A percentile compares a stretch with the other conserved stretches of the same genome.
These are phyloP conservation scores for Ceratotherium simum DNA, from an alignment of 2,113 vertebrate species.

Conservation along the genomic window DNA sequence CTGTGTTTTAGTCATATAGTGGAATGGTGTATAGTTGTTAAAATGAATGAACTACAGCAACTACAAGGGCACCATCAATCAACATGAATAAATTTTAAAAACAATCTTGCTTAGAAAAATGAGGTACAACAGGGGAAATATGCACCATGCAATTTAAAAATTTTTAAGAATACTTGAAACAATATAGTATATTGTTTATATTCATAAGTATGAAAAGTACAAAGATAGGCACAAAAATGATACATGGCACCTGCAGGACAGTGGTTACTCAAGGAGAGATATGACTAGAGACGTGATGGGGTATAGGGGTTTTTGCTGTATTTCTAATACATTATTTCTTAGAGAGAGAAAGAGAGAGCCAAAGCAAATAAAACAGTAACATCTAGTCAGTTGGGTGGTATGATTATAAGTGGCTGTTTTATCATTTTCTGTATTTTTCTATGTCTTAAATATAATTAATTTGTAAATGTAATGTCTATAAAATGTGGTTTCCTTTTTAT, in stretches of 20 bases:
- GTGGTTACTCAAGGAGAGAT: neutral
- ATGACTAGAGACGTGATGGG: neutral
- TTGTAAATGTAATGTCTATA: neutral
- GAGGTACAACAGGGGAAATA: neutral
- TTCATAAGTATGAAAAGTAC: neutral
- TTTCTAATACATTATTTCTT: neutral
- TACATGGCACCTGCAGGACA: neutral
- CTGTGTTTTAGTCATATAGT: neutral
- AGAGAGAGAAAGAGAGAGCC: neutral
- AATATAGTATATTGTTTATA: neutral
- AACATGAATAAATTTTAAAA: neutral
- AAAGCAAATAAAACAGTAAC: slow-evolving; percentile 25
- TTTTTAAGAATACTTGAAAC: neutral
- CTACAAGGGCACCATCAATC: neutral
- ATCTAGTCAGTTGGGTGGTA: neutral
- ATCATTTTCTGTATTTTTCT: neutral
- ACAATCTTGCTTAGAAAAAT: neutral
- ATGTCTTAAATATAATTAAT: neutral
- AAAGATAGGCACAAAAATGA: neutral
- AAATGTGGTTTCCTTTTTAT: neutral
- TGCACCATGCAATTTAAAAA: neutral
- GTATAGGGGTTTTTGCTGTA: neutral
- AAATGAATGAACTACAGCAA: neutral
- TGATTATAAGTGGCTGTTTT: neutral
- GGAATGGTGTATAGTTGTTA: neutral